Percentiles rank a stretch among this genome's conserved stretches.
Conservation (phyloP, 2,888 invertebrate genomes). For the Rhyacophila evoluta region DNA sequence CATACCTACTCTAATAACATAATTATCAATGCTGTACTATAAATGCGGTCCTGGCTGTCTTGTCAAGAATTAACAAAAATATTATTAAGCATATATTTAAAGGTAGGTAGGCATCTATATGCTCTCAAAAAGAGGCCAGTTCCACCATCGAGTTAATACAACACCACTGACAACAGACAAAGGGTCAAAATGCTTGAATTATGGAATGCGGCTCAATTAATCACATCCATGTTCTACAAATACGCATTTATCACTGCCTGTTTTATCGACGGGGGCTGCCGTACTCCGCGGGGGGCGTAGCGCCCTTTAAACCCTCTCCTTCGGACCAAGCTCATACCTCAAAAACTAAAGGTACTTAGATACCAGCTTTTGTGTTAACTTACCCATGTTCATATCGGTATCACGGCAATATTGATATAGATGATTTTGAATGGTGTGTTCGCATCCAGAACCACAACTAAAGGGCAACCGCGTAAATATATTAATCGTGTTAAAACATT, state of each 20-base stretch:
- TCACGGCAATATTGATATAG: constrained; percentile 32
- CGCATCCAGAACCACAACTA: too few relatives aligned
- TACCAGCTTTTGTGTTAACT: constrained; percentile 30
- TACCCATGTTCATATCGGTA: not conserved
- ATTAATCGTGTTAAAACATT: too few relatives aligned
- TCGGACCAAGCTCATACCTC: not conserved
- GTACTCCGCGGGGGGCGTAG: constrained; percentile 43
- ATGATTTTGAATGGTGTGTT: not conserved
- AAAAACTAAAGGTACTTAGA: not conserved
- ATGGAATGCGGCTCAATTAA: constrained; percentile 54
- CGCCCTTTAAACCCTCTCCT: constrained; percentile 37
- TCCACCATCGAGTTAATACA: constrained; percentile 5
- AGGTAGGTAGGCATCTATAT: not conserved
- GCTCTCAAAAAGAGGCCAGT: not conserved
- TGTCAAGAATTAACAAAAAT: constrained; percentile 2
- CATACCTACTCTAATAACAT: too few relatives aligned
- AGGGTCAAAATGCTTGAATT: constrained; percentile 50
- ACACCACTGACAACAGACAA: constrained; percentile 36
- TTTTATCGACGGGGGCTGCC: constrained; percentile 52
- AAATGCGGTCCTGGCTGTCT: not conserved
- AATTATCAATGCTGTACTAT: too few relatives aligned
- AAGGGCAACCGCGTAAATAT: too few relatives aligned
- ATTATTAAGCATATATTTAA: not conserved
- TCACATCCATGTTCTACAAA: constrained; percentile 49
- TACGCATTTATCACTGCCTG: constrained; percentile 54